These are phyloP conservation scores for Enteromius fasciolatus DNA, from an alignment of 2,797 vertebrate species.

Conservation along the genomic window DNA sequence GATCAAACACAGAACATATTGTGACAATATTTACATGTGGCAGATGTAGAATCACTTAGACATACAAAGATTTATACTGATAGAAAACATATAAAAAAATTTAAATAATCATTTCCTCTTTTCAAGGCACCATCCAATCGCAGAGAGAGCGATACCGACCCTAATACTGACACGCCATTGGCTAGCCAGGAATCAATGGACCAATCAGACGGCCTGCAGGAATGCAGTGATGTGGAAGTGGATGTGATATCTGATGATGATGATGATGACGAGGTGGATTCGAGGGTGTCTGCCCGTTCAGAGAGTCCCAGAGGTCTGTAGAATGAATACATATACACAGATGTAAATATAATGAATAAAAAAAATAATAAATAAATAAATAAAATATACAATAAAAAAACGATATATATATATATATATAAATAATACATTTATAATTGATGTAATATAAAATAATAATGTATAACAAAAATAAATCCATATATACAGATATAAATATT, in stretches of 20 bases:
- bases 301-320: constrained; percentile 69
- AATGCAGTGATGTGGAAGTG: constrained; percentile 71
- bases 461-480: neutral
- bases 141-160: constrained; percentile 51
- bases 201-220: constrained; percentile 65
- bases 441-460: neutral
- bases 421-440: no score
- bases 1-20: no score
- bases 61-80: no score
- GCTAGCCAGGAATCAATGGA: constrained; percentile 56
- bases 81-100: no score
- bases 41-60: no score
- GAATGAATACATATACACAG: neutral
- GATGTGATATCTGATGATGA: constrained; percentile 72
- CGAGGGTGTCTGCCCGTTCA: constrained; percentile 65
- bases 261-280: constrained; percentile 61
- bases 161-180: constrained; percentile 29
- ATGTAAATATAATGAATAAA: neutral
- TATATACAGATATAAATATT: neutral
- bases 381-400: no score
- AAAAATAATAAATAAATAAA: no score
- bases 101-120: neutral
- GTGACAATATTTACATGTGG: no score
- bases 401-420: neutral
- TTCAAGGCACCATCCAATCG: constrained; percentile 50